phyloP scores from a whole-genome alignment of 1,140 invertebrate species.

The Battus philenor region DNA sequence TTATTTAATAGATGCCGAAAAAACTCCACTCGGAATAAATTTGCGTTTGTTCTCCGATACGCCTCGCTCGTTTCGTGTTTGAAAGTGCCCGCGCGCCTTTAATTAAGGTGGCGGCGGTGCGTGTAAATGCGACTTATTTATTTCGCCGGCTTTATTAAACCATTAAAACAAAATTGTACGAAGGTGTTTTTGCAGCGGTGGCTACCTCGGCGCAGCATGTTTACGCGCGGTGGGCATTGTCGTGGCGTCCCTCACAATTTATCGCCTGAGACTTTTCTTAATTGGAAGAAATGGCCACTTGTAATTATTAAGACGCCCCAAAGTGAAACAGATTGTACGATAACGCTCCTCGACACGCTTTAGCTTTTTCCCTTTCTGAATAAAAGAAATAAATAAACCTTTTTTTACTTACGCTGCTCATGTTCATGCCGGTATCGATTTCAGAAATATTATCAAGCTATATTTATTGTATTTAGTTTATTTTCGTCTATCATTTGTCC shows the following conservation, averaged over 20 bases:
- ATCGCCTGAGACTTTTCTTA: conserved; percentile 72
- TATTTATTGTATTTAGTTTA: too few species aligned
- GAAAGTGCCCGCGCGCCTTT: conserved; percentile 46
- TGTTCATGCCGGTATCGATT: too few species aligned
- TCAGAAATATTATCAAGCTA: too few species aligned
- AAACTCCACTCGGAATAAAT: conserved; percentile 66
- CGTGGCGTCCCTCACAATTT: conserved; percentile 69
- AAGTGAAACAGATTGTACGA: conserved; percentile 73
- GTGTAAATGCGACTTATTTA: conserved; percentile 52
- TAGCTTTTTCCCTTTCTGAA: conserved; percentile 28
- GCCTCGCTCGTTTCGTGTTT: conserved; percentile 45
- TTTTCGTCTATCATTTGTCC: background rate
- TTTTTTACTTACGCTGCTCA: background rate
- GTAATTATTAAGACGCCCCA: conserved; percentile 74
- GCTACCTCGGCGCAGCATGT: conserved; percentile 47
- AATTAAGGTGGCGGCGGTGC: conserved; percentile 53
- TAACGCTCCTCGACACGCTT: conserved; percentile 35
- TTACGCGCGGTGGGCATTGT: conserved; percentile 38
- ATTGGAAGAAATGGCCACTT: conserved; percentile 75
- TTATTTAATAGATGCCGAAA: conserved; percentile 73
- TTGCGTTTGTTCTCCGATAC: conserved; percentile 61
- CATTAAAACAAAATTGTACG: conserved; percentile 43
- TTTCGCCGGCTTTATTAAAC: conserved; percentile 48
- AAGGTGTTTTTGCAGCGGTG: conserved; percentile 36
- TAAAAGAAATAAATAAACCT: conserved; percentile 13